phyloP scores from a whole-genome alignment of 2,888 invertebrate genomes.

The Tipula confusa region DNA sequence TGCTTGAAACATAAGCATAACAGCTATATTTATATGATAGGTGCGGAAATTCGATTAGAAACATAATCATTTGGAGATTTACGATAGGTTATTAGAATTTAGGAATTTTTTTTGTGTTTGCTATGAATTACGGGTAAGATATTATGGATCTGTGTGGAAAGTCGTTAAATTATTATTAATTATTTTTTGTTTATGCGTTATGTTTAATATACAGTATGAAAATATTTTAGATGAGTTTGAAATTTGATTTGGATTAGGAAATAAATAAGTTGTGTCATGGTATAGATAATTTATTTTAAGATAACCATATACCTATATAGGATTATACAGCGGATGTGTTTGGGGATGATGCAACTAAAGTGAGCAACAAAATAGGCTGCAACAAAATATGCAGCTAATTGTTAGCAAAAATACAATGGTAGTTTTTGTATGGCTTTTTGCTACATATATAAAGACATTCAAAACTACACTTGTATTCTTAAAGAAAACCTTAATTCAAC shows the following conservation, averaged over 20 bases:
- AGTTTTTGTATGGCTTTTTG: no score
- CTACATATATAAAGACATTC: no score
- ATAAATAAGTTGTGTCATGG: background rate
- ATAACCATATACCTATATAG: no score
- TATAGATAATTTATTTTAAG: no score
- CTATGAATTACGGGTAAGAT: background rate
- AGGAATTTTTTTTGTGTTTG: background rate
- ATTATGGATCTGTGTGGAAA: background rate
- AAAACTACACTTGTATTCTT: no score
- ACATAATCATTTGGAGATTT: background rate
- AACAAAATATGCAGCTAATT: no score
- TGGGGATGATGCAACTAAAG: no score
- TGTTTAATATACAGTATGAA: background rate
- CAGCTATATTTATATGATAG: background rate
- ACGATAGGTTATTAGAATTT: background rate
- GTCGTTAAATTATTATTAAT: conserved; percentile 20
- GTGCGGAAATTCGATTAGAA: background rate
- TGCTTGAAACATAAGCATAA: background rate
- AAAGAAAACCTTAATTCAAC: no score
- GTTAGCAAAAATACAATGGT: no score
- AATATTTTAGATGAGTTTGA: background rate
- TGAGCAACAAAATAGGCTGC: no score
- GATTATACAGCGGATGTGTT: no score
- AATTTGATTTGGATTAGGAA: background rate
- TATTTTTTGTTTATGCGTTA: background rate